Evolutionary conservation across 2,888 invertebrate species (phyloP), one percentile per base, ranked within the genome.

Genomic region (Microplitis manilae): DNA sequence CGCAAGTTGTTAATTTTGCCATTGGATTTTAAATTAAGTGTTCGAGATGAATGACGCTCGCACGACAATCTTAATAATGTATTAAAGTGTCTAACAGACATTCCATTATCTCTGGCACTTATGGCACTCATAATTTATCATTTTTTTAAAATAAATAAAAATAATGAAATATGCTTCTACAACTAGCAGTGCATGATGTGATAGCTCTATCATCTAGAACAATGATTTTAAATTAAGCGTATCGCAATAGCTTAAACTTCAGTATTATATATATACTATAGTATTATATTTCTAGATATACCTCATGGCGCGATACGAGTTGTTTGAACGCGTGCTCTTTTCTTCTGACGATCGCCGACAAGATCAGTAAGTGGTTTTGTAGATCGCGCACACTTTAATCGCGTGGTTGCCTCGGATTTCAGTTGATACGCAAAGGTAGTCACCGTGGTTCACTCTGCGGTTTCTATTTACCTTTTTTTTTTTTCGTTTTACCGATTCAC

Each of bases 171-270:
- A 41, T 9, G 9, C 40, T 69, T 30, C 64, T 30, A 39, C 39
- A 74, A 65, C 13, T 6, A 68, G 5, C 85, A 85, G 85, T 86
- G 86, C 83, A 79, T 82, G 67, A 75, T 79, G 75, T 85, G 86
- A 86, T 85, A 85, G 85, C 84, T 86, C 86, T 85, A 86, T 86
- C 83, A 83, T 79, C 30, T 30, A 30, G 30, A 30, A 30, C 30
- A 30, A 30, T 30, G 4, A 30, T 30, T 30, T 30, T 80, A 73
- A 75, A 68, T 73, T 74, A 74, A 76, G 68, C 72, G 59, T 67
- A 68, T 76, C 41, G 59, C 60, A 30, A 60, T 59, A 68, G 59
- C 13, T 20, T 39, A 73, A 67, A 13, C 68, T 15, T 5, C 6
- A 68, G 15, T 68, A 20, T 15, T 41, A 41, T 17, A 68, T 68